These are phyloP conservation scores for Phodopus roborovskii DNA, from an alignment of 2,113 vertebrate species.

Conservation along the genomic window DNA sequence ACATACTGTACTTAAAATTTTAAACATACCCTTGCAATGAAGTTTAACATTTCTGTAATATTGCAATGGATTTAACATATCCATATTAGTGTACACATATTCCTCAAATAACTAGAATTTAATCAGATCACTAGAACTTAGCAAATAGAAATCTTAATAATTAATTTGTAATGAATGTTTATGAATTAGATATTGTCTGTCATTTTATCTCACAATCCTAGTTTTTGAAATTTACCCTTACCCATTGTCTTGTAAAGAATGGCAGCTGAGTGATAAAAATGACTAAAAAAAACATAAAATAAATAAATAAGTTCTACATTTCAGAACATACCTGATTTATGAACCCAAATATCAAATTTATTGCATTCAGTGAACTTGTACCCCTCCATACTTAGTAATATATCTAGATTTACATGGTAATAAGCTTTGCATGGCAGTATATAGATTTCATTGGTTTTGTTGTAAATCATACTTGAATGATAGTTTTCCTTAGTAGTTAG, in stretches of 20 bases:
- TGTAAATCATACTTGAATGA: neutral
- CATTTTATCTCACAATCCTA: neutral
- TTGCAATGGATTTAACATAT: neutral
- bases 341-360: neutral
- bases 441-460: neutral
- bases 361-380: neutral
- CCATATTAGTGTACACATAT: neutral
- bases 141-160: neutral
- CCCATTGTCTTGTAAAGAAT: neutral
- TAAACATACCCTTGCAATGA: conserved; percentile 73
- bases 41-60: neutral
- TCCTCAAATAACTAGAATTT: neutral
- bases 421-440: neutral
- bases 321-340: neutral
- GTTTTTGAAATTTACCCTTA: neutral
- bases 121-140: neutral
- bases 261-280: neutral
- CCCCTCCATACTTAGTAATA: neutral
- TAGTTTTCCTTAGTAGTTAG: neutral
- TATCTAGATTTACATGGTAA: neutral
- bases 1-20: conserved; percentile 1
- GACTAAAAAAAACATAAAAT: neutral
- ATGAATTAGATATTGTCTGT: neutral
- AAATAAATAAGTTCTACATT: neutral
- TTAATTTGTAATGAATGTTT: neutral